Evolutionary conservation across 53 echinoderm and acorn worm species (phyloP).

Genomic region (Patiria pectinifera): DNA sequence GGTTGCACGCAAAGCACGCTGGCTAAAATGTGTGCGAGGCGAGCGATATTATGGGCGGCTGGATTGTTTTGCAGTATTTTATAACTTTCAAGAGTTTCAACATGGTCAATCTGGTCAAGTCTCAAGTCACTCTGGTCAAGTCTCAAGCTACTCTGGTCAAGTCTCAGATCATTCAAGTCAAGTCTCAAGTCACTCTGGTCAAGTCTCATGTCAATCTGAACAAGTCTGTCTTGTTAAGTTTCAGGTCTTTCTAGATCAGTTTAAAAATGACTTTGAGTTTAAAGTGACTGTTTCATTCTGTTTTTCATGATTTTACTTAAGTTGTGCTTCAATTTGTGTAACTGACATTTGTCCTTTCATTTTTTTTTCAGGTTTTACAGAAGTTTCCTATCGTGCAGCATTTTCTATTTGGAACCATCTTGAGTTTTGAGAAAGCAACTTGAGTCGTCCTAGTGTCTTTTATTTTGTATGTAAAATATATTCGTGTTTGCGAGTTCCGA

Average conservation of each 20-base stretch:
- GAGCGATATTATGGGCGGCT: too few relatives aligned
- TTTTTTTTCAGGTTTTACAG: constrained; percentile 70
- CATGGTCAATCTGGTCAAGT: background rate
- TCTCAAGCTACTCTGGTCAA: background rate
- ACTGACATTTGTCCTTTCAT: background rate
- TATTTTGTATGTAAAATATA: background rate
- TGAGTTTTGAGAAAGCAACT: constrained; percentile 80
- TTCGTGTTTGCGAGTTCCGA: background rate
- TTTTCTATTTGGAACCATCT: constrained; percentile 87
- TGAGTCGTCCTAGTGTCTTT: background rate
- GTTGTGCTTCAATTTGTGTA: background rate
- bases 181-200: background rate
- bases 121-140: background rate
- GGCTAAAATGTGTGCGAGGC: too few relatives aligned
- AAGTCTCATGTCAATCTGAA: background rate
- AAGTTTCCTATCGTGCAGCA: constrained; percentile 95
- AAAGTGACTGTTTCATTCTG: background rate
- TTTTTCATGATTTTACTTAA: background rate
- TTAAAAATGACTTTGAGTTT: background rate
- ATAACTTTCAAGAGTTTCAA: too few relatives aligned
- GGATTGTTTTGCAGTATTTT: too few relatives aligned
- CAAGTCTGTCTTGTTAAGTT: background rate
- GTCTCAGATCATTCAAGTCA: too few relatives aligned
- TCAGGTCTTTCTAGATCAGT: background rate
- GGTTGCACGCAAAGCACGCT: too few relatives aligned